These are phyloP conservation scores for Diceros bicornis DNA, from an alignment of 2,797 vertebrate species.

Conservation along the genomic window DNA sequence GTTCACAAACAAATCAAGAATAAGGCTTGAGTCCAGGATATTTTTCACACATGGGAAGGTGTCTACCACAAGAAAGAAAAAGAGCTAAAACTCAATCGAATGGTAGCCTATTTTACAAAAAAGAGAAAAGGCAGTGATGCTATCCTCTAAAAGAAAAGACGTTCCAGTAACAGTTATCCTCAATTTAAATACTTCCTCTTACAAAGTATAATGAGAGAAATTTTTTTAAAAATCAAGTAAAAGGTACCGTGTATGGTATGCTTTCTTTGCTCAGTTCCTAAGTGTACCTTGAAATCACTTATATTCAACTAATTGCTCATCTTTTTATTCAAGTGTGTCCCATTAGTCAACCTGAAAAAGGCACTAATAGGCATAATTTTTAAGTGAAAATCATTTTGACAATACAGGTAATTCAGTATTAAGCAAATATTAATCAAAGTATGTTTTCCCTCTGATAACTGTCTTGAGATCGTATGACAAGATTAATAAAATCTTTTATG, in stretches of 20 bases:
- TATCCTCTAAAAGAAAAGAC: background rate
- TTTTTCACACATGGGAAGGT: background rate
- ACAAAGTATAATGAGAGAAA: conserved; percentile 1
- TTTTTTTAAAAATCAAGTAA: background rate
- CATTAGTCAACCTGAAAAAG: conserved; percentile 84
- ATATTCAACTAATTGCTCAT: conserved; percentile 72
- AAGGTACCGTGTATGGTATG: accelerated
- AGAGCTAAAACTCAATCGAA: background rate
- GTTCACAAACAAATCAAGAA: background rate
- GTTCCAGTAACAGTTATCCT: background rate
- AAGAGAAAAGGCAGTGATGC: background rate
- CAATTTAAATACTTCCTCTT: background rate
- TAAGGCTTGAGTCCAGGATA: background rate
- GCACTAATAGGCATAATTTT: conserved; percentile 82
- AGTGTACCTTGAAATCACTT: conserved; percentile 61
- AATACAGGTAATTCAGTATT: conserved; percentile 86
- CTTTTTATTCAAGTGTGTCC: conserved; percentile 77
- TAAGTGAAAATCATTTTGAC: conserved; percentile 86
- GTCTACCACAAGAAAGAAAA: background rate
- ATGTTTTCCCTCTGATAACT: conserved; percentile 80
- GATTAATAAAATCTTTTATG: conserved; percentile 86
- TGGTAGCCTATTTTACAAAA: background rate
- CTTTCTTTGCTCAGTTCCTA: conserved; percentile 68
- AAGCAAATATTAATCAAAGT: conserved; percentile 88
- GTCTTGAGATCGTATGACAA: conserved; percentile 82